phyloP scores from a whole-genome alignment of 1,140 invertebrate species.

The Hypsibius dujardini region DNA sequence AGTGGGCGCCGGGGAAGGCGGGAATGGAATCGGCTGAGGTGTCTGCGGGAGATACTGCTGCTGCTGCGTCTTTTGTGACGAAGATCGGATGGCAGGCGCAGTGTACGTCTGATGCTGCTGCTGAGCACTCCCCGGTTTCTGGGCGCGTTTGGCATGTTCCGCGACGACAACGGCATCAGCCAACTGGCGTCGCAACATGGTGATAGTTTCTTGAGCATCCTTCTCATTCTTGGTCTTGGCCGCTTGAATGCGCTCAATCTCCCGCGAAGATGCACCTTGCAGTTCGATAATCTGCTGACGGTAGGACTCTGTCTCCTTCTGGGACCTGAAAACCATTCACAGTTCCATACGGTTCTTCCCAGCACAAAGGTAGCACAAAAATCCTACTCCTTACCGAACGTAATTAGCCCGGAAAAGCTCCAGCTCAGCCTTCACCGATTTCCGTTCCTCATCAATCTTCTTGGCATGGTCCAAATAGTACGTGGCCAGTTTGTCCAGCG shows the following conservation, averaged over 20 bases:
- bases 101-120: too few relatives aligned
- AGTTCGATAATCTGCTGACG: slow-evolving; percentile 5
- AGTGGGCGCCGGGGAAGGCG: not conserved
- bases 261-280: not conserved
- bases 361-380: too few relatives aligned
- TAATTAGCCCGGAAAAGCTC: not conserved
- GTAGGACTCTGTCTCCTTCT: slow-evolving; percentile 1
- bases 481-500: not conserved
- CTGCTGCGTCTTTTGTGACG: not conserved
- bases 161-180: not conserved
- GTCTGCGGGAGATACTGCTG: not conserved
- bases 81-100: not conserved
- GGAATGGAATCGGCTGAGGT: not conserved
- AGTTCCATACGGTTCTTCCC: too few relatives aligned
- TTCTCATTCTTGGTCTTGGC: not conserved
- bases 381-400: too few relatives aligned
- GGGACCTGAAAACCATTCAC: too few relatives aligned
- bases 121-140: too few relatives aligned
- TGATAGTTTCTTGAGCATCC: not conserved
- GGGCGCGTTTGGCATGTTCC: not conserved
- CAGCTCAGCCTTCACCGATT: not conserved
- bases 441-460: not conserved
- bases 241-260: not conserved
- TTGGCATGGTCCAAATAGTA: slow-evolving; percentile 9
- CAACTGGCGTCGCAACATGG: not conserved